A percentile compares a stretch with the other conserved stretches of the same genome.
Conservation (phyloP, 2,113 vertebrate genomes). For the Entomyzon cyanotis region DNA sequence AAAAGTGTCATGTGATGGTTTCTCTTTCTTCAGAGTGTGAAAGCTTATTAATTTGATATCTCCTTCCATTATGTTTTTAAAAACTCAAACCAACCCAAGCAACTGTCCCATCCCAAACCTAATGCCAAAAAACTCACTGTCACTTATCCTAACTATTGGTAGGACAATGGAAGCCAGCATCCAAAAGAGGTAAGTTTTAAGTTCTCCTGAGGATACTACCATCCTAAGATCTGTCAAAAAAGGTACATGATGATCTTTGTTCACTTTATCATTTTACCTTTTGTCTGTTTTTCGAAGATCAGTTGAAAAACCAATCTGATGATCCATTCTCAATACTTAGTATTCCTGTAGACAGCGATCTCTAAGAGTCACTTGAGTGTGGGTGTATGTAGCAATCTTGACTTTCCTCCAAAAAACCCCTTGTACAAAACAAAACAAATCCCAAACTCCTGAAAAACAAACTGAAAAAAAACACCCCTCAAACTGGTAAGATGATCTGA, state of each 20-base stretch:
- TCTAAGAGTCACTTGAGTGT: background rate
- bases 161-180: background rate
- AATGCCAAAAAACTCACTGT: background rate
- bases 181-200: background rate
- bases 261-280: background rate
- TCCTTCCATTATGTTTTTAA: background rate
- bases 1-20: background rate
- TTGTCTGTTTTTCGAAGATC: background rate
- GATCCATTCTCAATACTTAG: background rate
- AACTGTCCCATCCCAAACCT: background rate
- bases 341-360: background rate
- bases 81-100: background rate
- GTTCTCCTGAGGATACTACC: background rate
- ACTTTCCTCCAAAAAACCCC: background rate
- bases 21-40: background rate
- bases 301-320: background rate
- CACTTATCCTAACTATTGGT: background rate
- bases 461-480: background rate
- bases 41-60: background rate
- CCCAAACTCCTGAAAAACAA: background rate
- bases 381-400: background rate
- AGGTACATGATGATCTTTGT: background rate
- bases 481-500: background rate
- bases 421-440: background rate
- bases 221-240: background rate